phyloP scores from a whole-genome alignment of 23 tunicate genomes.

The Aplidium turbinatum region DNA sequence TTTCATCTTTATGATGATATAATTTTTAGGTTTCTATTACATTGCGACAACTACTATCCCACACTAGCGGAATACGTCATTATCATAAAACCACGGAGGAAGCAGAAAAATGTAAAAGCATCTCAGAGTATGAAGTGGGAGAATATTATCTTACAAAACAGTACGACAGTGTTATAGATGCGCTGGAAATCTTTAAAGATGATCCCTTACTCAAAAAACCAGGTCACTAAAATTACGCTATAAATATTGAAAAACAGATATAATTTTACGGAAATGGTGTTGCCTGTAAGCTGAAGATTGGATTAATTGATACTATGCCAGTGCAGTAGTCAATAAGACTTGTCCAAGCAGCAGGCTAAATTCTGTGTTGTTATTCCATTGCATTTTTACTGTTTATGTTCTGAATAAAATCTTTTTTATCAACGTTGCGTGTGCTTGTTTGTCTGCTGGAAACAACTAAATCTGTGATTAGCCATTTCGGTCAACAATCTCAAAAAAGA shows the following conservation, averaged over 20 bases:
- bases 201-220: constrained; percentile 67
- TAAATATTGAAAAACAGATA: not conserved
- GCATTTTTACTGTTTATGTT: too few relatives aligned
- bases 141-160: constrained; percentile 47
- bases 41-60: constrained; percentile 41
- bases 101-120: not conserved
- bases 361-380: too few relatives aligned
- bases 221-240: constrained; percentile 20
- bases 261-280: not conserved
- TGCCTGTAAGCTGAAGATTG: too few relatives aligned
- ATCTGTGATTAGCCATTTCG: too few relatives aligned
- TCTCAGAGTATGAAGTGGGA: constrained; percentile 6
- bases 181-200: constrained; percentile 66
- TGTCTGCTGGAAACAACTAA: too few relatives aligned
- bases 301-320: too few relatives aligned
- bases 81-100: constrained; percentile 21
- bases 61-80: constrained; percentile 67
- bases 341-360: too few relatives aligned
- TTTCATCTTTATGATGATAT: too few relatives aligned
- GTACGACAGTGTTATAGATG: constrained; percentile 51
- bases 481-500: too few relatives aligned
- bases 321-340: too few relatives aligned
- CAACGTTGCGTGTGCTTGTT: too few relatives aligned
- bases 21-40: constrained; percentile 34
- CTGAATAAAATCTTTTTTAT: too few relatives aligned